Evolutionary conservation across 2,113 vertebrate species (phyloP).

Genomic region (Percopsis transmontana): DNA sequence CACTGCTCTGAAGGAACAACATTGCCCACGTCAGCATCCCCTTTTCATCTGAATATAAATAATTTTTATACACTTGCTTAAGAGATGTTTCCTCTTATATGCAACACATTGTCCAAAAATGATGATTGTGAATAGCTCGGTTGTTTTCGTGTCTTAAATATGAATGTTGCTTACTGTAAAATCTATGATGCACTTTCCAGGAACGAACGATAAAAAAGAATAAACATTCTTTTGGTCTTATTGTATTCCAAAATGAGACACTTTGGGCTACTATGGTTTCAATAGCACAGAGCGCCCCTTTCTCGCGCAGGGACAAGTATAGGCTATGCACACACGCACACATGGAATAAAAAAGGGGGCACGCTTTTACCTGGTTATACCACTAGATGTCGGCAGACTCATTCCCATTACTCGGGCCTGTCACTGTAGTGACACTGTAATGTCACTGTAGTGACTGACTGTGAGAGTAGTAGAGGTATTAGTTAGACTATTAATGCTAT

Average conservation of each 20-base stretch:
- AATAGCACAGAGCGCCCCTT: no score
- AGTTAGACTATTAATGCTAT: no score
- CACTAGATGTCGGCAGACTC: conserved; percentile 54
- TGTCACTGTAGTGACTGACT: no score
- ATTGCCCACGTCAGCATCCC: conserved; percentile 69
- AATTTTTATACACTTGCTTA: conserved; percentile 82
- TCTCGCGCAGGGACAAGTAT: background rate
- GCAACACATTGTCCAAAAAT: conserved; percentile 77
- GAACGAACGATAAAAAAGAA: conserved; percentile 76
- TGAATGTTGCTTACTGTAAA: conserved; percentile 83
- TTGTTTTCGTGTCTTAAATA: conserved; percentile 84
- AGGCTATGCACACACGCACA: background rate
- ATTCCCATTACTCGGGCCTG: background rate
- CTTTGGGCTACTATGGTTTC: no score
- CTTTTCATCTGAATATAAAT: conserved; percentile 79
- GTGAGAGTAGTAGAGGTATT: no score
- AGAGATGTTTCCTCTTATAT: conserved; percentile 72
- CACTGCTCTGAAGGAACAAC: conserved; percentile 79
- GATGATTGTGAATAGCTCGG: conserved; percentile 79
- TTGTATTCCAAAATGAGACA: conserved; percentile 10
- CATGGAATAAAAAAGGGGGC: background rate
- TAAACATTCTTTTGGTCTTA: conserved; percentile 77
- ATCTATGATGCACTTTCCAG: conserved; percentile 83
- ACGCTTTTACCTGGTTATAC: conserved; percentile 5
- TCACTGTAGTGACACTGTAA: no score